A percentile compares a stretch with the other conserved stretches of the same genome.
These are phyloP conservation scores for Ormia ochracea DNA, from an alignment of 2,888 invertebrate species.

Conservation along the genomic window DNA sequence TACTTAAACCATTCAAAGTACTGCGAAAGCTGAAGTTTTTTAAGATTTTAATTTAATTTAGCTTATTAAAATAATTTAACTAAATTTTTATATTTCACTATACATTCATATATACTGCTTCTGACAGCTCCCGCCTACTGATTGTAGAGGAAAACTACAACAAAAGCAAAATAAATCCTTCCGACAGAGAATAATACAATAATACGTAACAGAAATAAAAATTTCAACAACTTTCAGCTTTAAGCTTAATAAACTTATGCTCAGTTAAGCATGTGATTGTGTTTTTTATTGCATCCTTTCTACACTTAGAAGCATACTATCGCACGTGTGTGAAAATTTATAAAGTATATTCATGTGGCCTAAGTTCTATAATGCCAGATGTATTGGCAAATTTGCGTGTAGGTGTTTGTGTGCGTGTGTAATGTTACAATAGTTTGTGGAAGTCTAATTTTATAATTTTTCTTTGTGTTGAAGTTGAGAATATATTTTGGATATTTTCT, in stretches of 20 bases:
- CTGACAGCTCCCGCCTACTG: slow-evolving; percentile 12
- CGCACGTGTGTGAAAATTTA: neutral
- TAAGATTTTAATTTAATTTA: slow-evolving; percentile 33
- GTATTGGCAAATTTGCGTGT: neutral
- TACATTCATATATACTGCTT: neutral
- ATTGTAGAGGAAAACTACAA: neutral
- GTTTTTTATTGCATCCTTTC: slow-evolving; percentile 60
- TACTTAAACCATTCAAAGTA: no score
- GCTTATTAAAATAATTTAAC: neutral
- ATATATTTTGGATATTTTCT: slow-evolving; percentile 3
- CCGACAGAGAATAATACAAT: slow-evolving; percentile 37
- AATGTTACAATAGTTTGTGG: slow-evolving; percentile 40
- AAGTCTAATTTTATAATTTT: slow-evolving; percentile 28
- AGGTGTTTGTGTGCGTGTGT: slow-evolving; percentile 1
- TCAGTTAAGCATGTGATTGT: slow-evolving; percentile 74
- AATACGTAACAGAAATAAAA: slow-evolving; percentile 55
- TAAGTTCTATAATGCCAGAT: neutral
- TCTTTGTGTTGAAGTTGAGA: neutral
- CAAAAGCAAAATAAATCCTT: slow-evolving; percentile 34
- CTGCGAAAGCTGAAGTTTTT: neutral
- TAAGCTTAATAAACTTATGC: slow-evolving; percentile 70
- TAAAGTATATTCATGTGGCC: neutral
- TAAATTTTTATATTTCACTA: slow-evolving; percentile 21
- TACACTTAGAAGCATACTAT: neutral
- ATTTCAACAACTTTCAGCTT: slow-evolving; percentile 73